Conservation (phyloP, 2,113 vertebrate genomes). For the Colistium nudipinnis region DNA sequence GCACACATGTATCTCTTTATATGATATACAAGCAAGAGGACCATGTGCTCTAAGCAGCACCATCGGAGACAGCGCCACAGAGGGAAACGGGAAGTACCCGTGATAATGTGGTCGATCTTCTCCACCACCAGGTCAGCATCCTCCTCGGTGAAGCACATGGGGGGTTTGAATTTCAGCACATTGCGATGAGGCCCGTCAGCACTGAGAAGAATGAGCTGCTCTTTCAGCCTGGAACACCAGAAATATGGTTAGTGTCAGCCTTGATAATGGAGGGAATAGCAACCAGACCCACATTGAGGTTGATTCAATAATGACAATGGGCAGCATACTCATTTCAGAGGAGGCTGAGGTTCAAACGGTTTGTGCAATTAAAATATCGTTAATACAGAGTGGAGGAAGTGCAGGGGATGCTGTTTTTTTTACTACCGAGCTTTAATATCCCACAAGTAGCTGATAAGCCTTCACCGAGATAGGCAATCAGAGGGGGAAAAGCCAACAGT, state of each 20-base stretch:
- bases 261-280: background rate
- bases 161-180: slow-evolving; percentile 96
- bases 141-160: slow-evolving; percentile 91
- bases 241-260: background rate
- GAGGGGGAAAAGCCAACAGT: too few relatives aligned
- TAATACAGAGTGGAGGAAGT: background rate
- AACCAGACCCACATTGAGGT: too few relatives aligned
- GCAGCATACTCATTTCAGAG: background rate
- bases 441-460: background rate
- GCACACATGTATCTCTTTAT: slow-evolving; percentile 3
- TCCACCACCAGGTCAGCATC: slow-evolving; percentile 87
- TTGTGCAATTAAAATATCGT: background rate
- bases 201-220: slow-evolving; percentile 88
- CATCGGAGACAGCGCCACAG: background rate
- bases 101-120: slow-evolving; percentile 88
- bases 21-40: background rate
- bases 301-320: background rate
- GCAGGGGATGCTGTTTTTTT: background rate
- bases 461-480: background rate
- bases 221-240: slow-evolving; percentile 87
- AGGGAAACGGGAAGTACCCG: slow-evolving; percentile 77
- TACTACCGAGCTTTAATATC: background rate
- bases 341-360: background rate
- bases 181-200: slow-evolving; percentile 94
- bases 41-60: rapidly evolving